phyloP scores from a whole-genome alignment of 2,797 vertebrate species.

The Sebastes iracundus region DNA sequence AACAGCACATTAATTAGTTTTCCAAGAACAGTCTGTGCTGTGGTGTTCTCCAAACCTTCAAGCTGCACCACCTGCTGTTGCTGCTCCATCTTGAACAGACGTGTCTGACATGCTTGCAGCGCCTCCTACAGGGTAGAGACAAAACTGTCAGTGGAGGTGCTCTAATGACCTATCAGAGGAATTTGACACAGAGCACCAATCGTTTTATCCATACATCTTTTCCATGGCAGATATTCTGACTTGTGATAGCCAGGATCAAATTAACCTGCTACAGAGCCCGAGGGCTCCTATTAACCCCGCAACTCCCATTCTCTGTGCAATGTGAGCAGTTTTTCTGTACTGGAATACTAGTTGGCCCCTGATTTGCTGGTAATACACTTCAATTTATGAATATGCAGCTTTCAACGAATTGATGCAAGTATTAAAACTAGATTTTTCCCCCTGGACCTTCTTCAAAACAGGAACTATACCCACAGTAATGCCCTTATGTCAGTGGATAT shows the following conservation, averaged over 20 bases:
- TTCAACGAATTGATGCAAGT: background rate
- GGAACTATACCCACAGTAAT: background rate
- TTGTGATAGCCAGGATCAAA: background rate
- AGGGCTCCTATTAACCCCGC: background rate
- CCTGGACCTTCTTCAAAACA: background rate
- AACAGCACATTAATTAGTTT: constrained; percentile 90
- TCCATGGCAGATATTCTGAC: background rate
- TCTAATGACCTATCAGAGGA: background rate
- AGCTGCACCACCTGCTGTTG: constrained; percentile 91
- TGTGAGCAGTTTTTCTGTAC: background rate
- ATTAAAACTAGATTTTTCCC: background rate
- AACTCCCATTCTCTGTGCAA: background rate
- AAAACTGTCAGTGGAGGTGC: background rate
- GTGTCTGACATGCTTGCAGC: constrained; percentile 89
- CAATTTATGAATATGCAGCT: background rate
- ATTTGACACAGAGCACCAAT: background rate
- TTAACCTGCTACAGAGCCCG: background rate
- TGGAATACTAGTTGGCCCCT: background rate
- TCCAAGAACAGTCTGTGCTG: constrained; percentile 86
- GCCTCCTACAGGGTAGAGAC: constrained; percentile 83
- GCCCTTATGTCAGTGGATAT: background rate
- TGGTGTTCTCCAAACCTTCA: constrained; percentile 87
- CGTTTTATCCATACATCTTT: background rate
- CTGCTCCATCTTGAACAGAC: constrained; percentile 92
- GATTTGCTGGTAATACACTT: background rate